phyloP scores from a whole-genome alignment of 2,888 invertebrate genomes.

The Entomobrya multifasciata region DNA sequence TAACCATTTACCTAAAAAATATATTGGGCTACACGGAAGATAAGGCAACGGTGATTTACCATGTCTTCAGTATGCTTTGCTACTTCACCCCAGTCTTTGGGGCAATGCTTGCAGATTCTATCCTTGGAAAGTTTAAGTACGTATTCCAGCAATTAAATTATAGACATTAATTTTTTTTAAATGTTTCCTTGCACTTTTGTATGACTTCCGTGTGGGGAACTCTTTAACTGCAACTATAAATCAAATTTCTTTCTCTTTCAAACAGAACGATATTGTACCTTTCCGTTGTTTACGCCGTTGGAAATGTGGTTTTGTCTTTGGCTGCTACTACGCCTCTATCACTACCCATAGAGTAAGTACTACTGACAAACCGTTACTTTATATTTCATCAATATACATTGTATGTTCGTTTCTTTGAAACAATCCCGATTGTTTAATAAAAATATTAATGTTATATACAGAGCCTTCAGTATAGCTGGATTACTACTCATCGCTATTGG shows the following conservation, averaged over 20 bases:
- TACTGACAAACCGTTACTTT: no score
- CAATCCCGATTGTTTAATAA: no score
- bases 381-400: no score
- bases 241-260: constrained; percentile 77
- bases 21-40: constrained; percentile 82
- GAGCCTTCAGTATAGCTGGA: constrained; percentile 85
- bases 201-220: neutral
- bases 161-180: neutral
- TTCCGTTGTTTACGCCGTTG: constrained; percentile 92
- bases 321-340: constrained; percentile 82
- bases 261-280: constrained; percentile 92
- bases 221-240: neutral
- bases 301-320: constrained; percentile 89
- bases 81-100: constrained; percentile 83
- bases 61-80: constrained; percentile 83
- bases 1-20: constrained; percentile 83
- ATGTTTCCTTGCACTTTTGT: no score
- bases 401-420: no score
- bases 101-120: constrained; percentile 84
- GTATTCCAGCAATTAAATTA: neutral
- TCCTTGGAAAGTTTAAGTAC: constrained; percentile 83
- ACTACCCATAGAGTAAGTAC: constrained; percentile 72
- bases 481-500: constrained; percentile 88
- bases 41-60: constrained; percentile 82
- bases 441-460: no score